Conservation (phyloP, 2,113 vertebrate genomes). For the Motacilla alba region DNA sequence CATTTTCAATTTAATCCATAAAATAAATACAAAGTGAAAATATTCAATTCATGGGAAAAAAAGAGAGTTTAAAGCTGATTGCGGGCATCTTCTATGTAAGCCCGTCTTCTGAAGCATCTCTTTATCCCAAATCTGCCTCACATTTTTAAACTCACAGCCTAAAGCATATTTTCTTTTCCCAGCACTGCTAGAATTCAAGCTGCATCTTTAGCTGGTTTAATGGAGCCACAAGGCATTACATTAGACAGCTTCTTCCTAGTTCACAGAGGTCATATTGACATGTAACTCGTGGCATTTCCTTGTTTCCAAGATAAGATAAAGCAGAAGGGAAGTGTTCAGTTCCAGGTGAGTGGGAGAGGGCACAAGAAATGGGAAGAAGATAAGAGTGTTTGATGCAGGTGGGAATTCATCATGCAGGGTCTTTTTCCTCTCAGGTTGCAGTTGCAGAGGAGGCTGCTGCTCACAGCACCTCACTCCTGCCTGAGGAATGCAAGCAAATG, state of each 20-base stretch:
- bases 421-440: constrained; percentile 33
- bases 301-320: constrained; percentile 79
- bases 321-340: constrained; percentile 77
- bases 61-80: background rate
- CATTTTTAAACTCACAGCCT: background rate
- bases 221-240: constrained; percentile 59
- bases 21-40: background rate
- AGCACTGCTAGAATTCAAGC: constrained; percentile 34
- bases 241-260: constrained; percentile 66
- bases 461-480: background rate
- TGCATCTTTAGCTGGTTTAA: constrained; percentile 66
- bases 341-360: constrained; percentile 78
- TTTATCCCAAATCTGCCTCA: background rate
- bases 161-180: constrained; percentile 50
- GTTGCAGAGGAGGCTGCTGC: background rate
- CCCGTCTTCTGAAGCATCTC: background rate
- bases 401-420: constrained; percentile 53
- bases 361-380: constrained; percentile 69
- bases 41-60: background rate
- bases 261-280: constrained; percentile 84
- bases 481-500: constrained; percentile 8
- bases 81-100: background rate
- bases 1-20: background rate
- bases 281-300: constrained; percentile 78
- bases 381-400: constrained; percentile 74